Conservation (phyloP, 2,888 invertebrate species). For the Nemurella pictetii region DNA sequence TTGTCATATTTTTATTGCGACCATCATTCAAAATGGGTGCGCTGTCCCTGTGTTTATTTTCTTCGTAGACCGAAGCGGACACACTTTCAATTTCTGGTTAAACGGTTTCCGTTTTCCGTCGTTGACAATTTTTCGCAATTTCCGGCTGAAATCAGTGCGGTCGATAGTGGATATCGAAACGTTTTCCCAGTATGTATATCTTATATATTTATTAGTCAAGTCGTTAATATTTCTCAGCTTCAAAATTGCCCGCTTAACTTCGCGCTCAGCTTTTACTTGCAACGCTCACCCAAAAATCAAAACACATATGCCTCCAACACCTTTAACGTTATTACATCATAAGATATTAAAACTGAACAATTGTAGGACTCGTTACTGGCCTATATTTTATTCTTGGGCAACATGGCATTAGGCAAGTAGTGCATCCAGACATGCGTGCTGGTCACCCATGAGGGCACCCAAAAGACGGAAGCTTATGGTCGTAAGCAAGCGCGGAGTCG, state of each 20-base stretch:
- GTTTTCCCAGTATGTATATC: too few species aligned
- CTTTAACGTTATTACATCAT: not conserved
- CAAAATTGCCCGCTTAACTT: not conserved
- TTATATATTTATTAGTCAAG: not conserved
- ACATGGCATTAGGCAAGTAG: slow-evolving; percentile 14
- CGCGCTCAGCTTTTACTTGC: not conserved
- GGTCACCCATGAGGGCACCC: slow-evolving; percentile 32
- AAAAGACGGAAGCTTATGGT: slow-evolving; percentile 27
- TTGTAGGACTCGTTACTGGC: not conserved
- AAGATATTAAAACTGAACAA: not conserved
- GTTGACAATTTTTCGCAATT: not conserved
- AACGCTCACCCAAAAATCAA: not conserved
- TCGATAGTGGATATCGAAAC: too few species aligned
- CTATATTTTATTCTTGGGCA: slow-evolving; percentile 1
- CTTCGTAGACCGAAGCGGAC: not conserved
- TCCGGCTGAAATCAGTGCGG: not conserved
- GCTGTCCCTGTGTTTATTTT: not conserved
- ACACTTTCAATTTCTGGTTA: not conserved
- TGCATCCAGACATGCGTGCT: not conserved
- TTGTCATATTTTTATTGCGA: not conserved
- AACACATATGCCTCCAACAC: not conserved
- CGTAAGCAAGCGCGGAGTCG: not conserved
- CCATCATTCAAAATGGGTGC: not conserved
- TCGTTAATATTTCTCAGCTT: not conserved
- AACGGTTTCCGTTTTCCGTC: not conserved